Evolutionary conservation across 2,888 invertebrate species (phyloP).

Genomic region (Eurytoma adleriae): DNA sequence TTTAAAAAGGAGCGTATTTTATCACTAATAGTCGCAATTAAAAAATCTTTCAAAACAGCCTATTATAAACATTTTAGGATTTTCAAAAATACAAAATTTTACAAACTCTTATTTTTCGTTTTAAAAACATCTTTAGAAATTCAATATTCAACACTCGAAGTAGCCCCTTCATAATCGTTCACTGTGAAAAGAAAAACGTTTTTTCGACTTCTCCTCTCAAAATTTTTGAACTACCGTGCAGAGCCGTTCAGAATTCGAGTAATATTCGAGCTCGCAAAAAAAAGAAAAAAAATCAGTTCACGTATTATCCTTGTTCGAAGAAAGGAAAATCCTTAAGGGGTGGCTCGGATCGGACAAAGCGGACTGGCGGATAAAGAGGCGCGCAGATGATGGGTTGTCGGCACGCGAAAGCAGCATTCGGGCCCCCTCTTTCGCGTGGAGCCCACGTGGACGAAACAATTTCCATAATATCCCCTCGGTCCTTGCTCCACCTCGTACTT

Average conservation of each 20-base stretch:
- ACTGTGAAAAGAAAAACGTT: too few species aligned
- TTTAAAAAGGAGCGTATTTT: too few species aligned
- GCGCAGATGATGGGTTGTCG: slow-evolving; percentile 38
- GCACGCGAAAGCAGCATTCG: slow-evolving; percentile 48
- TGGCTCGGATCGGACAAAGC: slow-evolving; percentile 36
- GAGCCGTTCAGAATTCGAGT: slow-evolving; percentile 16
- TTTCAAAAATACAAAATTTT: too few species aligned
- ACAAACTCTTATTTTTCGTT: too few species aligned
- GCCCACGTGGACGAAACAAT: slow-evolving; percentile 1
- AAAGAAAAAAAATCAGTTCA: not conserved
- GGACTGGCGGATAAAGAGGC: slow-evolving; percentile 23
- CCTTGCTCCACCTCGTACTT: not conserved
- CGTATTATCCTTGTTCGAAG: slow-evolving; percentile 20
- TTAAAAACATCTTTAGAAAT: too few species aligned
- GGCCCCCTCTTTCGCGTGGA: not conserved
- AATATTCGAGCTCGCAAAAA: slow-evolving; percentile 21
- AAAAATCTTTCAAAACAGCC: too few species aligned
- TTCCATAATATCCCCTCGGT: slow-evolving; percentile 37
- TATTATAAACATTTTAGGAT: too few species aligned
- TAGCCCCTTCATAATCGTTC: too few species aligned
- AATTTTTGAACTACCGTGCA: not conserved
- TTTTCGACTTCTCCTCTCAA: too few species aligned
- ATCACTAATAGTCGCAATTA: too few species aligned
- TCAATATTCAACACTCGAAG: too few species aligned
- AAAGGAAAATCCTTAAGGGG: slow-evolving; percentile 38